Evolutionary conservation across 2,888 invertebrate species (phyloP).

Genomic region (Arrhopalites spinosus): DNA sequence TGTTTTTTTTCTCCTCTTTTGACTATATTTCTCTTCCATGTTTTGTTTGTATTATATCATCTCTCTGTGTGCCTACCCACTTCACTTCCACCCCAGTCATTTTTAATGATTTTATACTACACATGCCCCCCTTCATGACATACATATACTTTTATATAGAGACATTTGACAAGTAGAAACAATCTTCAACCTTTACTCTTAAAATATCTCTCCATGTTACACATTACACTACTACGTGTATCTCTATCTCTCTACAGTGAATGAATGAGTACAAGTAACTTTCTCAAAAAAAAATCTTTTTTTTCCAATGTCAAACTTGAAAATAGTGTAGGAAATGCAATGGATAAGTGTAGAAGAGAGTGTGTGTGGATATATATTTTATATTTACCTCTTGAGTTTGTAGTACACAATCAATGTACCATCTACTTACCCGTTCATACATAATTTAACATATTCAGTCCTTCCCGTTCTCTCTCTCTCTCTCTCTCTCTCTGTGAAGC

Average conservation of each 20-base stretch:
- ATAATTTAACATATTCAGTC: not conserved
- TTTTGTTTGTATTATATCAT: conserved; percentile 28
- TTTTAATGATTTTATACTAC: conserved; percentile 20
- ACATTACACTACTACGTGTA: too few relatives aligned
- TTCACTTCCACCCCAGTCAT: conserved; percentile 24
- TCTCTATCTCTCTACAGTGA: too few relatives aligned
- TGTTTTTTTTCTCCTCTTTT: conserved; percentile 16
- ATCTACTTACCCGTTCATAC: not conserved
- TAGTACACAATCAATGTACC: not conserved
- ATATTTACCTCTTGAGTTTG: not conserved
- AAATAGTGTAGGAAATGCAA: not conserved
- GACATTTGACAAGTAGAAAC: too few relatives aligned
- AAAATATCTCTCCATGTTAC: too few relatives aligned
- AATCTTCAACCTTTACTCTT: too few relatives aligned
- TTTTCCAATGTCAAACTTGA: not conserved
- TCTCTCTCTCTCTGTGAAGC: too few relatives aligned
- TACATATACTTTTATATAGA: too few relatives aligned
- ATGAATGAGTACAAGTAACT: not conserved
- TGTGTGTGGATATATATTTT: not conserved
- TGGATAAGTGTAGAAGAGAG: not conserved
- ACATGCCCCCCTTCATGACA: not conserved
- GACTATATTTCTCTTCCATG: not conserved
- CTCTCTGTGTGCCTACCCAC: conserved; percentile 26
- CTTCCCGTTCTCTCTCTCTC: not conserved
- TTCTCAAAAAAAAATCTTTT: conserved; percentile 10